Evolutionary conservation across 2,888 invertebrate genomes (phyloP), one percentile per base, ranked within the genome.

Genomic region (Cactoblastis cactorum): DNA sequence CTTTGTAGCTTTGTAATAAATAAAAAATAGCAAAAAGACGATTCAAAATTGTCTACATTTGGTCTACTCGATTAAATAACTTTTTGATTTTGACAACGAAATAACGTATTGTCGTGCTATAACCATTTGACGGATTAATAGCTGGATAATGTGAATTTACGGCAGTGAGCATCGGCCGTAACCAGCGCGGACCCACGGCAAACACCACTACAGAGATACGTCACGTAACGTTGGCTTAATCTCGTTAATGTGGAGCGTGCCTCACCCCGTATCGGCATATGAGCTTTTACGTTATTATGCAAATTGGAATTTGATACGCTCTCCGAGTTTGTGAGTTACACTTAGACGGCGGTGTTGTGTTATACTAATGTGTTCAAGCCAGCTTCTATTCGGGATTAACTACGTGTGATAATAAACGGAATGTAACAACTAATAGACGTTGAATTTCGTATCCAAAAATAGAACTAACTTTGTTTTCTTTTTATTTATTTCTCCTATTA

Each of bases 241-340:
- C 73, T 74, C 57, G 74, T 80, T 82, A 81, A 79, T 77, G 69
- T 74, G 69, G 64, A 63, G 67, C 71, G 72, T 70, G 73, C 71
- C 69, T 65, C 63, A 62, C 71, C 72, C 67, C 69, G 71, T 77
- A 77, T 81, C 75, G 73, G 68, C 67, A 69, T 72, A 77, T 73
- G 75, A 77, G 80, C 77, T 75, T 78, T 75, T 80, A 75, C 68
- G 71, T 72, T 77, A 79, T 79, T 82, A 82, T 81, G 80, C 74
- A 82, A 81, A 83, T 80, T 76, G 74, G 71, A 75, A 79, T 80
- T 80, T 78, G 76, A 81, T 77, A 80, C 72, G 71, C 71, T 74
- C 65, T 69, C 67, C 55, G 65, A 72, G 76, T 76, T 75, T 70
- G 62, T 54, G 70, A 67, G 65, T 74, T 67, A 63, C 64, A 59